A percentile compares a stretch with the other conserved stretches of the same genome.
phyloP scores from a whole-genome alignment of 2,888 invertebrate species.

The Rhimphoctona megacephalus region DNA sequence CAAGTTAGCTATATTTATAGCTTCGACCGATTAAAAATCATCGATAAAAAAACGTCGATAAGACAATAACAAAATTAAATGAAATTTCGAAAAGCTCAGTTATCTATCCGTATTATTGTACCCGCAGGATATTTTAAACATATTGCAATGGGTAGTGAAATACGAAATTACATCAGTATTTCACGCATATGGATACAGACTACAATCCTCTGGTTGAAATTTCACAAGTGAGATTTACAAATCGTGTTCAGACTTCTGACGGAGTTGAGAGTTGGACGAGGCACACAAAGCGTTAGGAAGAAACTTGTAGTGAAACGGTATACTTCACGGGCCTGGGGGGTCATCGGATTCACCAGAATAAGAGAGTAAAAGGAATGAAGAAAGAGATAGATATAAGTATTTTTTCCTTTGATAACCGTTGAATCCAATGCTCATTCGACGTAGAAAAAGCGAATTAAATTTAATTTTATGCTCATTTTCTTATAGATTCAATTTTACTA shows the following conservation, averaged over 20 bases:
- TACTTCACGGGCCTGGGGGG: slow-evolving; percentile 2
- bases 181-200: neutral
- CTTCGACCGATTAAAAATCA: neutral
- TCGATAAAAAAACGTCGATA: neutral
- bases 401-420: neutral
- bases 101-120: neutral
- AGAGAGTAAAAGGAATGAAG: neutral
- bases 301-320: slow-evolving; percentile 10
- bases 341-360: neutral
- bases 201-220: slow-evolving; percentile 1
- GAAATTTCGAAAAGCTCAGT: neutral
- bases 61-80: neutral
- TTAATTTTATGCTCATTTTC: neutral
- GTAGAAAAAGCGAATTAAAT: neutral
- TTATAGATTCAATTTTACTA: neutral
- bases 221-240: neutral
- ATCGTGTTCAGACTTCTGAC: neutral
- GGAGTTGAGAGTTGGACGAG: neutral
- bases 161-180: slow-evolving; percentile 12
- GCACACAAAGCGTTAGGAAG: slow-evolving; percentile 4
- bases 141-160: neutral
- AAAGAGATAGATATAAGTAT: neutral
- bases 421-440: neutral
- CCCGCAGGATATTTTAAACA: neutral
- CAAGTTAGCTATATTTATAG: neutral